Conservation (phyloP, 37 sponge, comb jelly and placozoan species). For the Hexactinellida sp. region DNA sequence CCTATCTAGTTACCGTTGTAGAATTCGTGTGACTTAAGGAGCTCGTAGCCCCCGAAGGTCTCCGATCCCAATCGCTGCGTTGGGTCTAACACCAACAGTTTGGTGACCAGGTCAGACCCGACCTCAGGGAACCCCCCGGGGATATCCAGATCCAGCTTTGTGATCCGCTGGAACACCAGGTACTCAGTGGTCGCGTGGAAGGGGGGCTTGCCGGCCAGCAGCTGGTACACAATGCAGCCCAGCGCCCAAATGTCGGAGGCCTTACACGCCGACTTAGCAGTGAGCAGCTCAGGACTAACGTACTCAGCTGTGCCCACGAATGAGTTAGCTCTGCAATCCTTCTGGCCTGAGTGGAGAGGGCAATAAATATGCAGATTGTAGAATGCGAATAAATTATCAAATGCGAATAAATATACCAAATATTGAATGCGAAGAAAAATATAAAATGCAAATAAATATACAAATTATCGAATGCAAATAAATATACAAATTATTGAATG, state of each 20-base stretch:
- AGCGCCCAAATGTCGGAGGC: conserved; percentile 92
- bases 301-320: conserved; percentile 96
- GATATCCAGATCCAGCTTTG: conserved; percentile 54
- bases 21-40: conserved; percentile 60
- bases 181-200: conserved; percentile 96
- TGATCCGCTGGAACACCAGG: conserved; percentile 89
- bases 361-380: conserved; percentile 30
- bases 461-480: too few relatives aligned
- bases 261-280: conserved; percentile 66
- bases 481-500: too few relatives aligned
- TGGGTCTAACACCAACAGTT: conserved; percentile 64
- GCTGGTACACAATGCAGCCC: conserved; percentile 83
- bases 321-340: conserved; percentile 45
- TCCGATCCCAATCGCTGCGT: conserved; percentile 64
- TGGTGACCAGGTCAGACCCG: conserved; percentile 47
- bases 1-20: conserved; percentile 45
- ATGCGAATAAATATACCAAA: neutral
- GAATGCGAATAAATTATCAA: conserved; percentile 33
- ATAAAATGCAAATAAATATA: too few relatives aligned
- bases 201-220: conserved; percentile 79
- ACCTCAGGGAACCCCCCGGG: conserved; percentile 82
- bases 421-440: neutral
- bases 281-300: conserved; percentile 84
- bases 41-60: conserved; percentile 61
- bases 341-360: neutral